These are phyloP conservation scores for Caenorhabditis zanzibari DNA, from an alignment of 2,888 invertebrate species.

Conservation along the genomic window DNA sequence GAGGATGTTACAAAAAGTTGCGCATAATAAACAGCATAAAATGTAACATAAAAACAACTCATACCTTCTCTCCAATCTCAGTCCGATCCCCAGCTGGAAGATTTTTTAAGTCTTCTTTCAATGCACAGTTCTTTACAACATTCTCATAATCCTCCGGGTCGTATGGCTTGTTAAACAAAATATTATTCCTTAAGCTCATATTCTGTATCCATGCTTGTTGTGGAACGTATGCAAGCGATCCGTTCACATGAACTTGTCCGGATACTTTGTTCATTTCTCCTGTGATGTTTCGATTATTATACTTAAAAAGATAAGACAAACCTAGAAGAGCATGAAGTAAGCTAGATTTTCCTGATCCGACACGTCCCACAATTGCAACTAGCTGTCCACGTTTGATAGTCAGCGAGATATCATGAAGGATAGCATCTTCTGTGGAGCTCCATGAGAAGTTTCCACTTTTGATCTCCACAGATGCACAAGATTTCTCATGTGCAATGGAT, in stretches of 20 bases:
- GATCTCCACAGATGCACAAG: background rate
- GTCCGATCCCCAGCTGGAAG: constrained; percentile 80
- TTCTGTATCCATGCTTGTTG: constrained; percentile 99
- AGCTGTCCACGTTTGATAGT: constrained; percentile 57
- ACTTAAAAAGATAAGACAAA: background rate
- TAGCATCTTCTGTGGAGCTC: constrained; percentile 6
- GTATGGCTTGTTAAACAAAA: constrained; percentile 87
- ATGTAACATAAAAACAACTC: too few relatives aligned
- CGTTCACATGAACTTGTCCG: constrained; percentile 82
- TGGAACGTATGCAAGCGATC: constrained; percentile 90
- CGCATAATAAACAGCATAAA: too few relatives aligned
- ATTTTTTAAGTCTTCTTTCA: constrained; percentile 78
- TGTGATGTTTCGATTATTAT: background rate
- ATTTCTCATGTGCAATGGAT: background rate
- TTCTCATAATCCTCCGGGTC: constrained; percentile 81
- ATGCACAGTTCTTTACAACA: constrained; percentile 81
- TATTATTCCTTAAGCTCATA: constrained; percentile 94
- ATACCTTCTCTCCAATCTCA: constrained; percentile 74
- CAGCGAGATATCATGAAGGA: constrained; percentile 3
- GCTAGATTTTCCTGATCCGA: constrained; percentile 82
- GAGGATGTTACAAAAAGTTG: too few relatives aligned
- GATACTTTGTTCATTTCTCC: constrained; percentile 86
- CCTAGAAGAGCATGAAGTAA: constrained; percentile 88
- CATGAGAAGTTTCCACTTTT: constrained; percentile 17
- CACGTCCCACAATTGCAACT: constrained; percentile 81